Evolutionary conservation across 1,140 invertebrate species (phyloP).

Genomic region (Hirudo medicinalis): DNA sequence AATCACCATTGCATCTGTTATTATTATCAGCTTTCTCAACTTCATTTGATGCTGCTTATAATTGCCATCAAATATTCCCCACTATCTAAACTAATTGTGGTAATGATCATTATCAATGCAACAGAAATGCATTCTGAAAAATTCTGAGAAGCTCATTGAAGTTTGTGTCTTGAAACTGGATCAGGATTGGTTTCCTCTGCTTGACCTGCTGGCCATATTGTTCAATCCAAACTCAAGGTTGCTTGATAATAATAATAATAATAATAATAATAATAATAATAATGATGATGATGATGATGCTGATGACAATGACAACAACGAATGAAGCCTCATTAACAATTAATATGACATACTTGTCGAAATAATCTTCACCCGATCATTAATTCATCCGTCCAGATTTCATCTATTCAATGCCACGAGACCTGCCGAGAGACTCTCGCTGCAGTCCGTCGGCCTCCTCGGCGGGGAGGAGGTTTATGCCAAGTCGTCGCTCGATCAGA

Average conservation of each 20-base stretch:
- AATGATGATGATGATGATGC: no score
- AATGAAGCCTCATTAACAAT: no score
- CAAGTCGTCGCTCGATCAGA: neutral
- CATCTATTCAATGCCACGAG: constrained; percentile 77
- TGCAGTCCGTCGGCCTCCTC: neutral
- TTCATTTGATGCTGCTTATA: no score
- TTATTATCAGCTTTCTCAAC: neutral
- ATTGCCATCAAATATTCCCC: constrained; percentile 10
- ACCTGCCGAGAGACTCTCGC: constrained; percentile 54
- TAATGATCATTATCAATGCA: constrained; percentile 26
- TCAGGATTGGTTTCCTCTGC: constrained; percentile 80
- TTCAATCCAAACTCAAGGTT: constrained; percentile 84
- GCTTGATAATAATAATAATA: constrained; percentile 26
- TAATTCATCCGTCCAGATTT: constrained; percentile 50
- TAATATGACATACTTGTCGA: no score
- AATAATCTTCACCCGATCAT: no score
- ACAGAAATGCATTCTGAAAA: constrained; percentile 71
- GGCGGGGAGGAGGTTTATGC: neutral
- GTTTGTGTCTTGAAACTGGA: constrained; percentile 76
- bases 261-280: no score
- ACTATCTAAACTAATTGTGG: no score
- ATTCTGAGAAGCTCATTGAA: constrained; percentile 79
- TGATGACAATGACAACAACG: no score
- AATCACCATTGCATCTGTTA: neutral
- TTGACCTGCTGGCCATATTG: constrained; percentile 81